These are phyloP conservation scores for Brotula barbata DNA, from an alignment of 2,797 vertebrate species.

Conservation along the genomic window DNA sequence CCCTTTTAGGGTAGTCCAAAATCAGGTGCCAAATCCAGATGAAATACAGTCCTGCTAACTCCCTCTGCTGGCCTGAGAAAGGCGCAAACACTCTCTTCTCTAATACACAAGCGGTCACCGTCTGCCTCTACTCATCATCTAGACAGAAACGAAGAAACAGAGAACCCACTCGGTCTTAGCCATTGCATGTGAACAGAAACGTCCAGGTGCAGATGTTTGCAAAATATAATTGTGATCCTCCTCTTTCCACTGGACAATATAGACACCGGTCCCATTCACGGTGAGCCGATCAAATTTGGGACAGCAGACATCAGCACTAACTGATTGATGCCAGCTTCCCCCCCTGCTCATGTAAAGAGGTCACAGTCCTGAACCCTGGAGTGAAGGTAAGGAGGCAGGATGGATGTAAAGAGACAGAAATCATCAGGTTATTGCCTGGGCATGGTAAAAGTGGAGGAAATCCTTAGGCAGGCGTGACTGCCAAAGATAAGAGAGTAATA, in stretches of 20 bases:
- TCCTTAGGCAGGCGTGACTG: conserved; percentile 22
- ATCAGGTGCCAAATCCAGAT: too few relatives aligned
- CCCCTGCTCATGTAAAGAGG: conserved; percentile 53
- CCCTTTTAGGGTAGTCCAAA: too few relatives aligned
- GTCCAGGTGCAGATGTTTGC: too few relatives aligned
- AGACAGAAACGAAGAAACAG: too few relatives aligned
- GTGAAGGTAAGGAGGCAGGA: conserved; percentile 14
- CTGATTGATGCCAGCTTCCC: conserved; percentile 18
- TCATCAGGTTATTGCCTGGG: conserved; percentile 7
- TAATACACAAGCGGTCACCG: too few relatives aligned
- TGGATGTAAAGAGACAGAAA: conserved; percentile 27
- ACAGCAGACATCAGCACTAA: conserved; percentile 1
- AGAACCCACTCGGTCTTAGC: too few relatives aligned
- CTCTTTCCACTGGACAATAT: conserved; percentile 10
- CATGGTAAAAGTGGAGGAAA: conserved; percentile 27
- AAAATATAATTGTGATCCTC: too few relatives aligned
- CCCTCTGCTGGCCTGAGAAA: too few relatives aligned
- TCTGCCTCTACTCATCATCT: too few relatives aligned
- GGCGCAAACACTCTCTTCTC: too few relatives aligned
- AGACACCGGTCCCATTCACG: conserved; percentile 42
- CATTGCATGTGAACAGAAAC: too few relatives aligned
- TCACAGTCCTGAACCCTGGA: conserved; percentile 41
- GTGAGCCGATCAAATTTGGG: conserved; percentile 43
- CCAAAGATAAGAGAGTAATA: conserved; percentile 41
- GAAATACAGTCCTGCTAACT: too few relatives aligned